Base-by-base conservation (phyloP, 2,888 invertebrate species). In the Leucozona laternaria region DNA sequence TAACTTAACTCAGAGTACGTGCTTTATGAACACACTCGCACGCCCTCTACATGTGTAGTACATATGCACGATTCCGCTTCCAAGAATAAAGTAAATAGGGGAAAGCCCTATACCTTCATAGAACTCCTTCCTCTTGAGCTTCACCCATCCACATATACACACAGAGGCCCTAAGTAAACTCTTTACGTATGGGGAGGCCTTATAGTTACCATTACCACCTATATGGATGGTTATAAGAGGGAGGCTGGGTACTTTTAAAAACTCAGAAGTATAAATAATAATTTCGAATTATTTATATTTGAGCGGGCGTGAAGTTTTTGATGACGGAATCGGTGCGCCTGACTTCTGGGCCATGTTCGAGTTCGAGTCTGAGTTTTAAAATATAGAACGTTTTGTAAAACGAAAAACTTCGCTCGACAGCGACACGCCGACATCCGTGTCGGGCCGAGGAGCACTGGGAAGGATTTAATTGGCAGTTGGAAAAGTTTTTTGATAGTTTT, bases 251-350 rank as follows among this genome's bases (percentile, higher is more conserved):
- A 60, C 83, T 75, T 84, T 60, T n/a, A 20, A 48, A 75, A 66
- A 82, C 79, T 71, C 81, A 58, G 45, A 86, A 75, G 71, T 79
- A 82, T 75, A 82, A 82, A 82, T 86, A 82, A 86, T 82, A 86
- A 78, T 86, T 86, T 86, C 40, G 75, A 81, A 82, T 79, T 86
- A 86, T 86, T 86, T 78, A 81, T 75, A 81, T 86, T 75, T 79
- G 64, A 78, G 53, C 55, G 78, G 64, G 77, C 73, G 68, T 68
- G 68, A 85, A 77, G 25, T 77, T 81, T 50, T 75, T 28, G 68
- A 72, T 70, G 83, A 68, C 22, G 73, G 28, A 75, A 75, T 70
- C 60, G 55, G 28, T 17, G 31, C 40, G 37, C n/a, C 20, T 34
- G 31, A 31, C 57, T 58, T 58, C 31, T 58, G 57, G 37, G 37